Evolutionary conservation across 35 echinoderm and acorn worm genomes (phyloP).

Genomic region (Diadema setosum): DNA sequence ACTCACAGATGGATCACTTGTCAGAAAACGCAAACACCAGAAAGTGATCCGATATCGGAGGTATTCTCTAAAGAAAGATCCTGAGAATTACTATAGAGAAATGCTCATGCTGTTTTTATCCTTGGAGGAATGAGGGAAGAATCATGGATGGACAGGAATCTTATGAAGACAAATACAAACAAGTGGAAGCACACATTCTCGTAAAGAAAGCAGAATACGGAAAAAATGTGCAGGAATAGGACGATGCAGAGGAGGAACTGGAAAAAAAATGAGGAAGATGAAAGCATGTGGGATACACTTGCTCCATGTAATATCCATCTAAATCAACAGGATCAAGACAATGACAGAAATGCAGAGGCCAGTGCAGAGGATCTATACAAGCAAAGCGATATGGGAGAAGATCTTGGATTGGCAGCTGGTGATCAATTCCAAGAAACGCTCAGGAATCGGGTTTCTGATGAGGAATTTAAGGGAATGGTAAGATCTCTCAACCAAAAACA

Average conservation of each 20-base stretch:
- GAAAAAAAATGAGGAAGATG: neutral
- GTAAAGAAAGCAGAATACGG: neutral
- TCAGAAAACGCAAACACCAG: neutral
- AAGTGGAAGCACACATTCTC: neutral
- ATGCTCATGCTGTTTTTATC: neutral
- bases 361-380: too few relatives aligned
- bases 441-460: too few relatives aligned
- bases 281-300: too few relatives aligned
- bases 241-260: neutral
- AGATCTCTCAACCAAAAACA: constrained; percentile 8
- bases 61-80: neutral
- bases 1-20: neutral
- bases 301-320: neutral
- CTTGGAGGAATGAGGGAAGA: neutral
- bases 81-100: neutral
- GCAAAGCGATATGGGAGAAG: too few relatives aligned
- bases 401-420: neutral
- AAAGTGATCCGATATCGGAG: neutral
- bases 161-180: neutral
- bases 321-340: neutral
- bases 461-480: too few relatives aligned
- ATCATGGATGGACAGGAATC: neutral
- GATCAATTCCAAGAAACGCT: too few relatives aligned
- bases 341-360: too few relatives aligned
- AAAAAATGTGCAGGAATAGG: neutral